phyloP scores from a whole-genome alignment of 2,113 vertebrate genomes.

The Pagrus major region DNA sequence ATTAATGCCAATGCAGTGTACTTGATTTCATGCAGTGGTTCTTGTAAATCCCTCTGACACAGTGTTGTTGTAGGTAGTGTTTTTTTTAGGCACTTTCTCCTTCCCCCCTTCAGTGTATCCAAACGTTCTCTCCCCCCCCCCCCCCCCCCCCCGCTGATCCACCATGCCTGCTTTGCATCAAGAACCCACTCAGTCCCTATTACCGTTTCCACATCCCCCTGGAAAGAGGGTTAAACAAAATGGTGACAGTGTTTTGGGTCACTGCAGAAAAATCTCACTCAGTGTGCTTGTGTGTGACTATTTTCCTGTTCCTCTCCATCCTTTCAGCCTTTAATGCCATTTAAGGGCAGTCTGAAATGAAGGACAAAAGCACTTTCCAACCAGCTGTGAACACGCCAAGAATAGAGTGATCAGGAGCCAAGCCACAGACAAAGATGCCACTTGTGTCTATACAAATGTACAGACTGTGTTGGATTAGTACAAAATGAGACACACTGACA shows the following conservation, averaged over 20 bases:
- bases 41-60: conserved; percentile 15
- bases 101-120: conserved; percentile 7
- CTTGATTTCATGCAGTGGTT: not conserved
- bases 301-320: conserved; percentile 46
- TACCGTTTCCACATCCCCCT: conserved; percentile 25
- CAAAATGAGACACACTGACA: not conserved
- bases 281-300: conserved; percentile 37
- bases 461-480: not conserved
- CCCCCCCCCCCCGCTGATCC: conserved; percentile 17
- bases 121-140: not conserved
- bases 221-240: conserved; percentile 35
- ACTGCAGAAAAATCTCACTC: conserved; percentile 44
- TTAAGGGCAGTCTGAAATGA: conserved; percentile 66
- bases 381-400: conserved; percentile 58
- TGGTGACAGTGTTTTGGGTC: conserved; percentile 58
- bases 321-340: conserved; percentile 63
- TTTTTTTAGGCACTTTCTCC: not conserved
- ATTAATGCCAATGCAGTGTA: not conserved
- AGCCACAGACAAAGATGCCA: conserved; percentile 29
- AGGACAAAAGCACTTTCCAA: conserved; percentile 62
- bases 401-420: conserved; percentile 48
- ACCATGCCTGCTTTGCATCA: conserved; percentile 60
- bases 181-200: conserved; percentile 3
- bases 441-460: not conserved
- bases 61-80: conserved; percentile 10